phyloP scores from a whole-genome alignment of 2,113 vertebrate genomes.

The Hiodon tergisus region DNA sequence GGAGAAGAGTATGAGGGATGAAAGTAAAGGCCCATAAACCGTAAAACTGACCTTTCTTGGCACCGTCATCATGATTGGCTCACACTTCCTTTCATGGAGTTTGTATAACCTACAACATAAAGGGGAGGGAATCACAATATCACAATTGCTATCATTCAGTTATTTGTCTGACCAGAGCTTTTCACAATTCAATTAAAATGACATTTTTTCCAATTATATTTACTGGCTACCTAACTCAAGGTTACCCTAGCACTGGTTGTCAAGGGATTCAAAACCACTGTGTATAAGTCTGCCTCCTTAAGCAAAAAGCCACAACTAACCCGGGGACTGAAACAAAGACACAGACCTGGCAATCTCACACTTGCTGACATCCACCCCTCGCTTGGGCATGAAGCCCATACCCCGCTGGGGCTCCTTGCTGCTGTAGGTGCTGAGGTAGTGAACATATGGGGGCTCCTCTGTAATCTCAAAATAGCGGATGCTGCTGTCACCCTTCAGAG shows the following conservation, averaged over 20 bases:
- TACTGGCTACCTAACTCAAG: neutral
- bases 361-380: slow-evolving; percentile 91
- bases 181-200: neutral
- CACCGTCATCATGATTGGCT: slow-evolving; percentile 92
- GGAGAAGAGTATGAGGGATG: neutral
- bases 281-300: no score
- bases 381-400: slow-evolving; percentile 96
- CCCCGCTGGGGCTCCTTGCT: slow-evolving; percentile 95
- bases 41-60: slow-evolving; percentile 72
- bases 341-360: slow-evolving; percentile 92
- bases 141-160: neutral
- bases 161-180: neutral
- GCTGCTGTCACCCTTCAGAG: slow-evolving; percentile 89
- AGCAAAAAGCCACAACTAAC: neutral
- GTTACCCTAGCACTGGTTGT: neutral
- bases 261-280: no score
- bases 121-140: neutral
- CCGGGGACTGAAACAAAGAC: neutral
- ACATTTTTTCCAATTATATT: no score
- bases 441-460: slow-evolving; percentile 83
- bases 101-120: slow-evolving; percentile 76
- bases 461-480: slow-evolving; percentile 96
- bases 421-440: slow-evolving; percentile 93
- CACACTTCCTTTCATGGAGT: slow-evolving; percentile 86
- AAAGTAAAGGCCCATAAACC: neutral